A percentile compares a stretch with the other conserved stretches of the same genome.
These are phyloP conservation scores for Lordiphosa collinella DNA, from an alignment of 1,140 invertebrate species.

Conservation along the genomic window DNA sequence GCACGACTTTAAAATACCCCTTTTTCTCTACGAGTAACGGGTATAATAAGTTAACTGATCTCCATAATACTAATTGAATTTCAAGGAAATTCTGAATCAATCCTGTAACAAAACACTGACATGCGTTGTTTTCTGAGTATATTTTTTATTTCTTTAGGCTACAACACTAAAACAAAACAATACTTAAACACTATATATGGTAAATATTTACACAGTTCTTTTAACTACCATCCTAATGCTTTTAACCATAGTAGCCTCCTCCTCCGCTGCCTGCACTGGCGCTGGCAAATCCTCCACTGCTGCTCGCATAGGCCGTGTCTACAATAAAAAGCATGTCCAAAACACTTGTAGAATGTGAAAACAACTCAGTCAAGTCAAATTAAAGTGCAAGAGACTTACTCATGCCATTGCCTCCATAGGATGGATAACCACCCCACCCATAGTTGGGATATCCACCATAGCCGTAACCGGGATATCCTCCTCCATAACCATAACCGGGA, in stretches of 20 bases:
- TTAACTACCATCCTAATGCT: conserved; percentile 5
- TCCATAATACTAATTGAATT: too few relatives aligned
- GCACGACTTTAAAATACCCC: too few relatives aligned
- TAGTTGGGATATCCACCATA: conserved; percentile 47
- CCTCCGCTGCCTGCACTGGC: conserved; percentile 53
- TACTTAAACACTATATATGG: conserved; percentile 32
- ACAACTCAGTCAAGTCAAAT: not conserved
- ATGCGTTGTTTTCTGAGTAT: not conserved
- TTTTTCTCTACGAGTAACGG: too few relatives aligned
- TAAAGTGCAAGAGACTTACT: conserved; percentile 47
- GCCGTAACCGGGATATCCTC: conserved; percentile 24
- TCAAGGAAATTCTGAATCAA: too few relatives aligned
- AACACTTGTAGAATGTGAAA: conserved; percentile 53
- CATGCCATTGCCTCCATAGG: conserved; percentile 54
- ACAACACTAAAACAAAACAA: conserved; percentile 12
- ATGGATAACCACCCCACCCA: conserved; percentile 51
- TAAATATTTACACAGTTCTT: conserved; percentile 10
- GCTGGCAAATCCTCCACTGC: conserved; percentile 60
- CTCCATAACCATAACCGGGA: conserved; percentile 10
- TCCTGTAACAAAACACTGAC: too few relatives aligned
- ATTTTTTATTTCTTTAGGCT: conserved; percentile 13
- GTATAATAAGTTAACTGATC: too few relatives aligned
- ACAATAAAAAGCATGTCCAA: conserved; percentile 65
- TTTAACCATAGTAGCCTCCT: conserved; percentile 54
- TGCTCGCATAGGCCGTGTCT: conserved; percentile 70